Conservation (phyloP, 2,888 invertebrate species). For the Pristionchus japonicus region DNA sequence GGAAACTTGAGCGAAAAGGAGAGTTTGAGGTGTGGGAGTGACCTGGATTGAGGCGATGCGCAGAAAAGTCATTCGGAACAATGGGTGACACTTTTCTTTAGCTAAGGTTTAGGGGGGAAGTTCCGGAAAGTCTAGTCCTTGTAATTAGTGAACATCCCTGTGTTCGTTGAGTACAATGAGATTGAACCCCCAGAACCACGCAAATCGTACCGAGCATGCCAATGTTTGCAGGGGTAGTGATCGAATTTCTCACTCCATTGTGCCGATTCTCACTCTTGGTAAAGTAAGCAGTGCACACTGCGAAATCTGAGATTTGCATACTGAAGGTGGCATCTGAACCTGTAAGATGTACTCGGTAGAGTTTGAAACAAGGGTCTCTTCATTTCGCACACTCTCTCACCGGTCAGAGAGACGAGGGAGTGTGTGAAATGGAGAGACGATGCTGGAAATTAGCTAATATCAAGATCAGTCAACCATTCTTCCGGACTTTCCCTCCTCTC, state of each 20-base stretch:
- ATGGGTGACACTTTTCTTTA: not conserved
- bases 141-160: not conserved
- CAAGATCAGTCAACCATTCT: too few species aligned
- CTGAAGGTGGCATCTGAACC: not conserved
- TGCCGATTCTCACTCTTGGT: not conserved
- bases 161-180: not conserved
- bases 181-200: not conserved
- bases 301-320: not conserved
- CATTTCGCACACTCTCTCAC: too few species aligned
- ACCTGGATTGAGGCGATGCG: not conserved
- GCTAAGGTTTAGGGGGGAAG: not conserved
- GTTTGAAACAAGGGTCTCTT: too few species aligned
- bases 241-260: not conserved
- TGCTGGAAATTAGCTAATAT: too few species aligned
- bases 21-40: not conserved
- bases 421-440: too few species aligned
- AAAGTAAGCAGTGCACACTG: not conserved
- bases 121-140: not conserved
- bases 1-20: not conserved
- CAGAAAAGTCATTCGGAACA: slow-evolving; percentile 24
- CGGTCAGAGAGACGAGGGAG: too few species aligned
- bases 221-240: not conserved
- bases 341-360: not conserved
- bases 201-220: not conserved
- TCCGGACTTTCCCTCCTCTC: not conserved